A percentile compares a stretch with the other conserved stretches of the same genome.
phyloP scores from a whole-genome alignment of 2,113 vertebrate species.

The Neopipo cinnamomea region DNA sequence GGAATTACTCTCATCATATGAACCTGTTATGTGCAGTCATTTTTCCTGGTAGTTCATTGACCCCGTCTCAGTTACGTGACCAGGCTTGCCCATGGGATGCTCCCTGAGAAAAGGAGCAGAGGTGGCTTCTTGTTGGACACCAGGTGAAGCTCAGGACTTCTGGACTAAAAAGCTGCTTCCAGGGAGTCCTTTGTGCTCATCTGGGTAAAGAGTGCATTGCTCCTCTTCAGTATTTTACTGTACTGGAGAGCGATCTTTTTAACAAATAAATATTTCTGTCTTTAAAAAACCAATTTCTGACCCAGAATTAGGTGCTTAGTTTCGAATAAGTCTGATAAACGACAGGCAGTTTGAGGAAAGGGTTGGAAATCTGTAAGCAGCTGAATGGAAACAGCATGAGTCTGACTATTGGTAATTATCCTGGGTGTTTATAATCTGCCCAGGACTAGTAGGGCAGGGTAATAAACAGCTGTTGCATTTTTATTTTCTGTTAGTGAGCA shows the following conservation, averaged over 20 bases:
- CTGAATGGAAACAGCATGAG: not conserved
- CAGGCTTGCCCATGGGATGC: not conserved
- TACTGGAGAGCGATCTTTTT: not conserved
- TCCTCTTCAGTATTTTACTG: not conserved
- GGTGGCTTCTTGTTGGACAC: not conserved
- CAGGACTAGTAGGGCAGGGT: not conserved
- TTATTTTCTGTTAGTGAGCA: not conserved
- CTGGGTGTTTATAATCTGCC: not conserved
- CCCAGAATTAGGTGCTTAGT: not conserved
- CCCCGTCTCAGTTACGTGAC: not conserved
- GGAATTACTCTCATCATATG: not conserved
- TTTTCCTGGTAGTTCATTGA: slow-evolving; percentile 9
- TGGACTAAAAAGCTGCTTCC: not conserved
- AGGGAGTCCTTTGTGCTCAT: not conserved
- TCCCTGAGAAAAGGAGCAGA: not conserved
- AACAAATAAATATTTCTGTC: not conserved
- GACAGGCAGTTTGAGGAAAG: not conserved
- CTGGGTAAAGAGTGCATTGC: not conserved
- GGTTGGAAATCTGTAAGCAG: not conserved
- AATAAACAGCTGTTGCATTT: not conserved
- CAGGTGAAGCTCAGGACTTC: not conserved
- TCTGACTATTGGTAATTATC: not conserved
- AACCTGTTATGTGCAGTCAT: not conserved
- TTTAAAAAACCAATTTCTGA: not conserved
- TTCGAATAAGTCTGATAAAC: not conserved